Percentiles rank a stretch among this genome's conserved stretches.
Evolutionary conservation across 2,113 vertebrate species (phyloP).

Genomic region (Stigmatopora argus): DNA sequence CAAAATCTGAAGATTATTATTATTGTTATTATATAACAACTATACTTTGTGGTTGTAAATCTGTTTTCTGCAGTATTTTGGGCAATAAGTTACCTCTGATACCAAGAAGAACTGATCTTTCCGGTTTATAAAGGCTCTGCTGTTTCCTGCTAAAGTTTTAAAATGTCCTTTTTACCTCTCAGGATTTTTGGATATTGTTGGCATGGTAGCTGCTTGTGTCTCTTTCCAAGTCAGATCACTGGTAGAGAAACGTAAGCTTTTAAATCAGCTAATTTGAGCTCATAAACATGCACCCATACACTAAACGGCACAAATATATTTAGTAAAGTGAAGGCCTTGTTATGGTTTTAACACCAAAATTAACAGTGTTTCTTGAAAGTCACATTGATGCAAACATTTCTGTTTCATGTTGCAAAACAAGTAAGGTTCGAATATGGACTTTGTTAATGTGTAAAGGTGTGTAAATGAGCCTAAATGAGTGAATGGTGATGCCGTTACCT

Average conservation of each 20-base stretch:
- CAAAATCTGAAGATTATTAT: no score
- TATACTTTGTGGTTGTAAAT: no score
- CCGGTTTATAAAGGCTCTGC: neutral
- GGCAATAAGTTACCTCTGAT: neutral
- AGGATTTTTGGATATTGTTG: slow-evolving; percentile 1
- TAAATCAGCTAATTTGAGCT: neutral
- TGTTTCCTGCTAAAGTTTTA: slow-evolving; percentile 1
- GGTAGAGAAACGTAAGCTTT: neutral
- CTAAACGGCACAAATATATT: neutral
- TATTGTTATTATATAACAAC: neutral
- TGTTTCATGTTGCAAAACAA: no score
- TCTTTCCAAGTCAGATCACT: slow-evolving; percentile 1
- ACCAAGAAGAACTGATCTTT: neutral
- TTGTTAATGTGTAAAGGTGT: neutral
- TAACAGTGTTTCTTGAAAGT: neutral
- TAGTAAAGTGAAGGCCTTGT: neutral
- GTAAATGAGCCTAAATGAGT: neutral
- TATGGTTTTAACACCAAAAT: neutral
- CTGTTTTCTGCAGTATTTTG: neutral
- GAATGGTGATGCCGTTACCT: neutral
- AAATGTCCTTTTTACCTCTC: neutral
- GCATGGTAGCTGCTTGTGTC: neutral
- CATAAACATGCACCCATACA: neutral
- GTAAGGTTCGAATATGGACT: neutral
- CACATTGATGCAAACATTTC: no score